Conservation (phyloP, 2,113 vertebrate genomes). For the Mystacornis crossleyi region DNA sequence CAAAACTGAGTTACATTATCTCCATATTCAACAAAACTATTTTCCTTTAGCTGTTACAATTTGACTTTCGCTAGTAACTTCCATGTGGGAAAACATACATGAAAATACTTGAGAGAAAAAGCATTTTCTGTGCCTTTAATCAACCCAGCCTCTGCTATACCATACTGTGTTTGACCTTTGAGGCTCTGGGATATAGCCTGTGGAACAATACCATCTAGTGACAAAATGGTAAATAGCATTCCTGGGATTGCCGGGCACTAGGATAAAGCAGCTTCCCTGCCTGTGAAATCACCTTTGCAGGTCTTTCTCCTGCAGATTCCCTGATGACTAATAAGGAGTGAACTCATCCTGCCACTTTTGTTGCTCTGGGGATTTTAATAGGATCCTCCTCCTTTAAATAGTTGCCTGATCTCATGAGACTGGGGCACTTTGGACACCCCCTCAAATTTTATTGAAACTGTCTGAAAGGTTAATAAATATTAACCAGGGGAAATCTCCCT, state of each 20-base stretch:
- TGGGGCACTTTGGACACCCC: neutral
- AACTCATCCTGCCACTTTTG: neutral
- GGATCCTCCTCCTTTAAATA: neutral
- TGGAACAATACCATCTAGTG: constrained; percentile 69
- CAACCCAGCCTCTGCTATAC: neutral
- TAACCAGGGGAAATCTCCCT: neutral
- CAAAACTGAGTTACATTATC: neutral
- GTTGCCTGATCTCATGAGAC: neutral
- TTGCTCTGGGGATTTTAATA: neutral
- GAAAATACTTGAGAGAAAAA: neutral
- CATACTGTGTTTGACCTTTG: neutral
- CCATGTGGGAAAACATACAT: neutral
- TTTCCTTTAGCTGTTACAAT: neutral
- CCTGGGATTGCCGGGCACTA: neutral
- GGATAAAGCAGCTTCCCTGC: neutral
- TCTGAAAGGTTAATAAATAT: neutral
- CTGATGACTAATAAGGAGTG: neutral
- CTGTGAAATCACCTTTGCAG: neutral
- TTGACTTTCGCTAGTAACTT: neutral
- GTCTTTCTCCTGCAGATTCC: neutral
- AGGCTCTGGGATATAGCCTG: constrained; percentile 32
- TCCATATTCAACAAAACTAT: neutral
- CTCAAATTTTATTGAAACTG: neutral
- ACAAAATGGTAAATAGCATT: constrained; percentile 61
- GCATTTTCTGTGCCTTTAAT: neutral